Base-by-base conservation (phyloP, 2,797 vertebrate genomes). In the Scarus forsteni region DNA sequence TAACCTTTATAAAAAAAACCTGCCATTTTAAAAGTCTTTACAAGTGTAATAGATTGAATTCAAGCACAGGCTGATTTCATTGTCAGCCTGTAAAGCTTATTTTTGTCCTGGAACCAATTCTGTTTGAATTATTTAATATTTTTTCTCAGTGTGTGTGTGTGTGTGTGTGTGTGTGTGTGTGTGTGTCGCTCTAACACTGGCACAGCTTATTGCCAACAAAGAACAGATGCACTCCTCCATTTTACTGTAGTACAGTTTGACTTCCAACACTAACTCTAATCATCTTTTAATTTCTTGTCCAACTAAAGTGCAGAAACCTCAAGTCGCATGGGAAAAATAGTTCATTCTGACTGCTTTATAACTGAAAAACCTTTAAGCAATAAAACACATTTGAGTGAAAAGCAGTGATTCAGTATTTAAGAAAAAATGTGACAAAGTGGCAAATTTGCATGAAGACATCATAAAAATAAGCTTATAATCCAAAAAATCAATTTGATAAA, bases 101-200 rank as follows among this genome's bases (percentile, higher is more conserved):
- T 75, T 70, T 70, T 72, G 0, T 64, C 61, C 65, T 48, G 44
- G 48, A 71, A 75, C 56, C 27, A 39, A 63, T 79, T 80, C 54
- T 54, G 13, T 63, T 75, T 75, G 44, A 60, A 65, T 62, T 51
- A 40, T 64, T 69, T n/a, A 58, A 60, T 36, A 36, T 27, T 54
- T 42, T 11, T 16, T 49, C 63, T 55, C 18, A 13, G 14, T 45
- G 39, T 67, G 50, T 63, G 52, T 27, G 27, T 27, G 27, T 27
- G 27, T 27, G 27, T 27, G 27, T 43, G 3, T 11, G 39, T 67
- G 50, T 63, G 52, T 27, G 27, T 27, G 27, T 27, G 27, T 27
- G 27, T 27, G 27, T 43, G 3, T 11, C 39, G 43, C 52, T 60
- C 36, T 34, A 60, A 69, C 42, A 77, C 68, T 62, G 48, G 55